Evolutionary conservation across 92 coral and sea anemone species (phyloP), one percentile per base, ranked within the genome.

Genomic region (Palythoa grandiflora): DNA sequence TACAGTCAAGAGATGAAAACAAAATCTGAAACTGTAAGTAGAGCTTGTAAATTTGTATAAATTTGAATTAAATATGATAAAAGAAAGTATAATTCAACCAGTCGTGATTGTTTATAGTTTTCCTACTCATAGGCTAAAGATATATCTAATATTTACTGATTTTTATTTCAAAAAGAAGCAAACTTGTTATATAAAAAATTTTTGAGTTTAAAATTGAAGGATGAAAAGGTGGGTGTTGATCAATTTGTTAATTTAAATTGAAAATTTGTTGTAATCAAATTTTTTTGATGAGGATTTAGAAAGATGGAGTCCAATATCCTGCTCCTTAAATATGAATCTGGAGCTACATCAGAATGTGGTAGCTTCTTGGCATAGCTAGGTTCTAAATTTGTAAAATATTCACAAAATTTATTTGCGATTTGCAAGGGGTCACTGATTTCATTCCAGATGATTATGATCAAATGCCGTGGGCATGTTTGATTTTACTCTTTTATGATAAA

Each of bases 1-100:
- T 87, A 90, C 85, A 87, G 87, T 47, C 77, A 47, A 65, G 93
- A 90, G 88, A 87, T 87, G 86, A 87, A 73, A 36, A 12, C 35
- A 66, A 80, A 61, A 87, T 77, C 90, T 60, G 88, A 90, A 11
- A 86, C 84, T 52, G 90, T 85, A 70, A 85, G 89, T 89, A 77
- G 16, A 75, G 61, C 39, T 61, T 70, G 40, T 35, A 70, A 8
- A 70, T 14, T 70, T 70, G 74, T 70, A 70, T 70, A 28, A 70
- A 35, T 70, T 70, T 35, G 9, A 70, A 37, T 35, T 70, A 70
- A 70, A 70, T 70, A 35, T 70, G 44, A 70, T 70, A 70, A 70
- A 70, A 70, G 40, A 70, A 70, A 35, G 74, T 70, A 70, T 35
- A 10, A 70, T 70, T 35, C 74, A 70, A 70, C 17, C 74, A 70